A percentile compares a stretch with the other conserved stretches of the same genome.
phyloP scores from a whole-genome alignment of 2,797 vertebrate genomes.

The Cuculus canorus region DNA sequence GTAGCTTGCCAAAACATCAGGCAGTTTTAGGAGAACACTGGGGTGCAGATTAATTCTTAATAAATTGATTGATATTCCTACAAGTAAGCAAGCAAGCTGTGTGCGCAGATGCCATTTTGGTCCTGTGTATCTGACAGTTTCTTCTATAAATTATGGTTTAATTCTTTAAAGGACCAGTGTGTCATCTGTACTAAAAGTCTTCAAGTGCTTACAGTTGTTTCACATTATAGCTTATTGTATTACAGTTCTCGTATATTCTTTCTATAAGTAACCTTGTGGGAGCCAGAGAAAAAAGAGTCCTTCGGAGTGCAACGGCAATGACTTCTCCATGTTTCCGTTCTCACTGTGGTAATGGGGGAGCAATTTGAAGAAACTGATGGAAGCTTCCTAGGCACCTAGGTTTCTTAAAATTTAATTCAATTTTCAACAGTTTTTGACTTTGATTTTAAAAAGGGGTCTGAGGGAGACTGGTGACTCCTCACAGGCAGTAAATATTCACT shows the following conservation, averaged over 20 bases:
- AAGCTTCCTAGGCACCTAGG: neutral
- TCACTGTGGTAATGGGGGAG: neutral
- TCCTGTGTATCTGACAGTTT: slow-evolving; percentile 32
- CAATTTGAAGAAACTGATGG: neutral
- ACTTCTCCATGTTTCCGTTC: slow-evolving; percentile 58
- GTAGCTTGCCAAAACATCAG: slow-evolving; percentile 78
- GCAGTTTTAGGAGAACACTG: slow-evolving; percentile 72
- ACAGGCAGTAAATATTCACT: neutral
- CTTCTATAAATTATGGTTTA: slow-evolving; percentile 56
- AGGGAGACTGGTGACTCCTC: neutral
- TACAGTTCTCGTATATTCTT: slow-evolving; percentile 57
- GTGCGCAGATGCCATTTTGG: slow-evolving; percentile 39
- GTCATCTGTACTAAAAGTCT: slow-evolving; percentile 39
- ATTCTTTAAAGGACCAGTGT: slow-evolving; percentile 50
- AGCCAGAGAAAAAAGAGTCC: slow-evolving; percentile 42
- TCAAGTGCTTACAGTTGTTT: slow-evolving; percentile 65
- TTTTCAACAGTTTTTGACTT: neutral
- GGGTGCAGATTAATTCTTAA: slow-evolving; percentile 74
- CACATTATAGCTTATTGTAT: slow-evolving; percentile 67
- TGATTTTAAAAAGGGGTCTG: neutral
- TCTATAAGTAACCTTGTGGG: slow-evolving; percentile 58
- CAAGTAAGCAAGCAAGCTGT: slow-evolving; percentile 54
- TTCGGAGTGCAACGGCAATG: slow-evolving; percentile 12
- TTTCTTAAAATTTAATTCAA: neutral
- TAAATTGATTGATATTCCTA: slow-evolving; percentile 76